Base-by-base conservation (phyloP, 2,113 vertebrate genomes). In the Nicator chloris region DNA sequence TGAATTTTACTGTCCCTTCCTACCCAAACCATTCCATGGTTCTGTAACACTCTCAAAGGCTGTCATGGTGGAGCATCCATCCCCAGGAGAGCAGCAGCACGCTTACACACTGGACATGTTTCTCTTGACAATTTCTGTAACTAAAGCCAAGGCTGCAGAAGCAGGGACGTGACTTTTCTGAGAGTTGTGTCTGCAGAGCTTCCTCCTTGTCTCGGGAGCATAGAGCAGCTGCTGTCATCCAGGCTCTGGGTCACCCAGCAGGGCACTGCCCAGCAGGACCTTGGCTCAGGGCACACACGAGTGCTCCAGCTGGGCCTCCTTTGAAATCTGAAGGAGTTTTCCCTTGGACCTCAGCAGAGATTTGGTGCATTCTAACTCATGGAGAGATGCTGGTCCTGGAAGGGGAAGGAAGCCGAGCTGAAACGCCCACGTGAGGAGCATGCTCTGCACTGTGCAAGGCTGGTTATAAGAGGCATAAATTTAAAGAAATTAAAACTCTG, bases 391-490 rank as follows among this genome's bases (percentile, higher is more conserved):
- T 56, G 40, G 9, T 22, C 15, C 30, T 21, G 61, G 30, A 35
- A 37, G 18, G 20, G 5, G 33, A 13, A n/a, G 40, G 59, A 66
- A 59, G 23, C 22, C 0, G 6, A 6, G 15, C 33, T 53, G 53
- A 22, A 73, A 63, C 0, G 0, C 15, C 5, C 18, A 13, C 33
- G 40, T n/a, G 57, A 82, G 37, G 8, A 78, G 3, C 15, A 7
- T 0, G 0, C 7, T 11, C 54, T 6, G 14, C 0, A 0, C 28
- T 50, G 40, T 4, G 19, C 23, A 6, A 50, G 14, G 9, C 16
- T 10, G 4, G 7, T 18, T 61, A 6, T 7, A 37, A 56, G 49
- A 81, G 11, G 6, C 2, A 1, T 9, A n/a, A 27, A 27, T 35
- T n/a, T 12, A 35, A 24, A 54, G 54, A 75, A 82, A 73, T 24